Conservation (phyloP, 2,888 invertebrate genomes). For the Chrysina gloriosa region DNA sequence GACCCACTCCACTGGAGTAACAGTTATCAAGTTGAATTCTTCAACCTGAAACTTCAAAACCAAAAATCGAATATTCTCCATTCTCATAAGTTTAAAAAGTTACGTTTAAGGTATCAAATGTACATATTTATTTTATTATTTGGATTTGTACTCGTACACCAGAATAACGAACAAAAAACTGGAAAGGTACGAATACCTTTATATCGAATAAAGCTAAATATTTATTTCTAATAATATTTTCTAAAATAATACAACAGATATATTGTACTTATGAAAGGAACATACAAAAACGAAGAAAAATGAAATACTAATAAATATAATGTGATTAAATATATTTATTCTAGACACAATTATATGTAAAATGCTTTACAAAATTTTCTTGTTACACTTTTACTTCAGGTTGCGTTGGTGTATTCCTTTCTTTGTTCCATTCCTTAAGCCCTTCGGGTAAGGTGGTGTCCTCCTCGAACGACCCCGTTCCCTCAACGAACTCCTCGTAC, state of each 20-base stretch:
- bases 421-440: conserved; percentile 94
- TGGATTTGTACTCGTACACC: too few species aligned
- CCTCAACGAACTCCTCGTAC: conserved; percentile 99
- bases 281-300: conserved; percentile 33
- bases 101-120: too few species aligned
- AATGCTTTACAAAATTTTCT: conserved; percentile 42
- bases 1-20: too few species aligned
- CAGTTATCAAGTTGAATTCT: too few species aligned
- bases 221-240: conserved; percentile 28
- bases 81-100: too few species aligned
- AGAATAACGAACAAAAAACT: too few species aligned
- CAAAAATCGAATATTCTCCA: too few species aligned
- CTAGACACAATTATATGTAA: conserved; percentile 40
- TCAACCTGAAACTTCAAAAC: too few species aligned
- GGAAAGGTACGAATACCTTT: conserved; percentile 2
- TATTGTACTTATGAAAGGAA: conserved; percentile 12
- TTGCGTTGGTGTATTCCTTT: conserved; percentile 60
- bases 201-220: conserved; percentile 19
- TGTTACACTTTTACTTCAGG: conserved; percentile 32
- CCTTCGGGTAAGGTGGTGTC: conserved; percentile 95
- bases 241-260: conserved; percentile 16
- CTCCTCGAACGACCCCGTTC: conserved; percentile 97
- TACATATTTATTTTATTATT: too few species aligned
- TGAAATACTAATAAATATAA: conserved; percentile 37
- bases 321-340: conserved; percentile 44